phyloP scores from a whole-genome alignment of 2,113 vertebrate genomes.

The Taxidea taxus region DNA sequence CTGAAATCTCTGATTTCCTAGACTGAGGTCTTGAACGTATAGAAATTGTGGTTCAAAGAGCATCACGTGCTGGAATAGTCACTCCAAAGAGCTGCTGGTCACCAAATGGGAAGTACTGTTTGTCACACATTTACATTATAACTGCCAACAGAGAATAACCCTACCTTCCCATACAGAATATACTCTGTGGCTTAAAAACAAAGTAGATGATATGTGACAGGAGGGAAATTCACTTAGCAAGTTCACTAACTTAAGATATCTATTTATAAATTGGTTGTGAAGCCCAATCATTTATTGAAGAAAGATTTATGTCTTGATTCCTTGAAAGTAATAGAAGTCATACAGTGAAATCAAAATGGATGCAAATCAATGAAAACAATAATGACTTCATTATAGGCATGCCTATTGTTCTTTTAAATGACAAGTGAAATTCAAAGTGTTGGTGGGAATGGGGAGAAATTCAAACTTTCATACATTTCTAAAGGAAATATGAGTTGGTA shows the following conservation, averaged over 20 bases:
- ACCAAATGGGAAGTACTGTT: neutral
- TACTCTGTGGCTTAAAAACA: neutral
- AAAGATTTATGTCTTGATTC: neutral
- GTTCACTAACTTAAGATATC: neutral
- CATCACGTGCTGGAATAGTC: neutral
- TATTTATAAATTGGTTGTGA: neutral
- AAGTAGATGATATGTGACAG: neutral
- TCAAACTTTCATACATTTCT: neutral
- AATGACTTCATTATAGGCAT: neutral
- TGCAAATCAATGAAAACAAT: conserved; percentile 18
- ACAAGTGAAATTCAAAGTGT: neutral
- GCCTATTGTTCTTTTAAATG: neutral
- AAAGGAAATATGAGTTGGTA: neutral
- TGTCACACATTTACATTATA: neutral
- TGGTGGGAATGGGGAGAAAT: conserved; percentile 16
- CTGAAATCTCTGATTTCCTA: neutral
- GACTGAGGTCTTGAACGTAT: neutral
- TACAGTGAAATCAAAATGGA: neutral
- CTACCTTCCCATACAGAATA: neutral
- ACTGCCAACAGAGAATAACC: neutral
- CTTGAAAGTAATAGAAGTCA: conserved; percentile 13
- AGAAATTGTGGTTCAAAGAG: neutral
- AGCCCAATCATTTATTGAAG: neutral
- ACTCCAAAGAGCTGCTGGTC: neutral
- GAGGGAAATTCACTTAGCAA: neutral